A percentile compares a stretch with the other conserved stretches of the same genome.
These are phyloP conservation scores for Drosophila tristis DNA, from an alignment of 1,140 invertebrate genomes.

Conservation along the genomic window DNA sequence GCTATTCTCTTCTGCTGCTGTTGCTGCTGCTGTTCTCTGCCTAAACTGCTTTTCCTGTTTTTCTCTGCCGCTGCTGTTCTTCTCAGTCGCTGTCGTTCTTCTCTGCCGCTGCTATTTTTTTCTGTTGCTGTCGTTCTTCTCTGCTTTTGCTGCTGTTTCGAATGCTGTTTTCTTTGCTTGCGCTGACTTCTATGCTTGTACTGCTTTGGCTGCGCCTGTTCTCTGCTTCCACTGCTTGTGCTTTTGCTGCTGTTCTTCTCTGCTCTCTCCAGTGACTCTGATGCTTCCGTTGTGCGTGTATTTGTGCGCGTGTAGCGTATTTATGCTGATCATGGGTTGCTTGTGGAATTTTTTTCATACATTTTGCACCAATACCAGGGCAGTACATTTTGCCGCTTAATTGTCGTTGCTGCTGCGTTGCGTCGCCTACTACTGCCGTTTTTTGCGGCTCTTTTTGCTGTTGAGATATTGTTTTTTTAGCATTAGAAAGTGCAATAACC, in stretches of 20 bases:
- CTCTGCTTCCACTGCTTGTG: conserved; percentile 7
- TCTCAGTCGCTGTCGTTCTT: too few relatives aligned
- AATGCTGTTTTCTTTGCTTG: conserved; percentile 20
- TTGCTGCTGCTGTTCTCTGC: conserved; percentile 10
- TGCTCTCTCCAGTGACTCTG: background rate
- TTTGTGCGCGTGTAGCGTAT: conserved; percentile 66
- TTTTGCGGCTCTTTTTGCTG: conserved; percentile 32
- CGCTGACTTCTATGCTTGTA: conserved; percentile 33
- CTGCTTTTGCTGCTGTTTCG: background rate
- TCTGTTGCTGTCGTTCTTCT: too few relatives aligned
- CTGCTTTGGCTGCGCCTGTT: conserved; percentile 23
- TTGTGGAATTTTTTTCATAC: conserved; percentile 69
- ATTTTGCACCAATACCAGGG: conserved; percentile 57
- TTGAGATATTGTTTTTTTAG: conserved; percentile 30
- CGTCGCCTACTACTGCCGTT: conserved; percentile 45
- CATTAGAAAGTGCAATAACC: conserved; percentile 81
- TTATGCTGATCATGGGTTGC: conserved; percentile 73
- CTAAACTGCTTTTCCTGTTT: background rate
- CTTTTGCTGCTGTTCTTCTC: conserved; percentile 19
- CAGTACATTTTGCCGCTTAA: conserved; percentile 47
- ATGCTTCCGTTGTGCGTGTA: conserved; percentile 13
- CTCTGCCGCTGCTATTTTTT: too few relatives aligned
- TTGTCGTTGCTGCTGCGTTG: conserved; percentile 59
- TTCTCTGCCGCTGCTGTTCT: conserved; percentile 3
- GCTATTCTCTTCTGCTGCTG: conserved; percentile 3